Evolutionary conservation across 2,113 vertebrate species (phyloP).

Genomic region (Illadopsis cleaveri): DNA sequence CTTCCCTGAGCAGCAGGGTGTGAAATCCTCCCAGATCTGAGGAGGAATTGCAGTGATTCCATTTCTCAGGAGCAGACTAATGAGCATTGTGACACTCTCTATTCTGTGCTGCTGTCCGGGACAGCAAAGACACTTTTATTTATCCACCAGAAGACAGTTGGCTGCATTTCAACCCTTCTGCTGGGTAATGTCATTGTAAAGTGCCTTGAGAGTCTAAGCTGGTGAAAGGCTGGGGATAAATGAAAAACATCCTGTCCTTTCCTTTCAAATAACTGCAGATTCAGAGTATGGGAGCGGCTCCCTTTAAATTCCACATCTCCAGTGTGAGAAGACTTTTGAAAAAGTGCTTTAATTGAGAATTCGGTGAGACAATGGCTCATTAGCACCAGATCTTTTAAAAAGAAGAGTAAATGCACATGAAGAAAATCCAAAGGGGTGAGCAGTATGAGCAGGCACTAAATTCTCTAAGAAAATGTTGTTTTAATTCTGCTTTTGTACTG

Average conservation of each 20-base stretch:
- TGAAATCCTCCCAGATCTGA: neutral
- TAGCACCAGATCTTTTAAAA: neutral
- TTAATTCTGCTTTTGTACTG: neutral
- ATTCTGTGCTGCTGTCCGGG: neutral
- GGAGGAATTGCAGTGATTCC: neutral
- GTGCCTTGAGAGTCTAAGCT: slow-evolving; percentile 35
- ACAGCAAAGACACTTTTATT: slow-evolving; percentile 23
- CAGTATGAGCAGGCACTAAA: neutral
- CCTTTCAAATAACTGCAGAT: slow-evolving; percentile 10
- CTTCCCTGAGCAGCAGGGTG: neutral
- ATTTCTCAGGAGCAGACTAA: neutral
- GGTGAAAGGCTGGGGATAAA: slow-evolving; percentile 46
- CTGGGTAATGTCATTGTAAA: slow-evolving; percentile 35
- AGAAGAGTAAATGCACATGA: neutral
- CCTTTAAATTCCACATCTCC: neutral
- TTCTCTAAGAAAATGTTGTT: neutral
- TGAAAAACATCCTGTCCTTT: slow-evolving; percentile 54
- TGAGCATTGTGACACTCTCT: slow-evolving; percentile 13
- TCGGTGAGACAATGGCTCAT: neutral
- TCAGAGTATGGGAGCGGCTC: neutral
- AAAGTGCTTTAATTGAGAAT: neutral
- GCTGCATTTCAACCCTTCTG: slow-evolving; percentile 56
- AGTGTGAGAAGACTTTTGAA: neutral
- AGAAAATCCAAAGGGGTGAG: neutral
- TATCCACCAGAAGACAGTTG: slow-evolving; percentile 26